Conservation (phyloP, 1,140 invertebrate species). For the Saccostrea echinata region DNA sequence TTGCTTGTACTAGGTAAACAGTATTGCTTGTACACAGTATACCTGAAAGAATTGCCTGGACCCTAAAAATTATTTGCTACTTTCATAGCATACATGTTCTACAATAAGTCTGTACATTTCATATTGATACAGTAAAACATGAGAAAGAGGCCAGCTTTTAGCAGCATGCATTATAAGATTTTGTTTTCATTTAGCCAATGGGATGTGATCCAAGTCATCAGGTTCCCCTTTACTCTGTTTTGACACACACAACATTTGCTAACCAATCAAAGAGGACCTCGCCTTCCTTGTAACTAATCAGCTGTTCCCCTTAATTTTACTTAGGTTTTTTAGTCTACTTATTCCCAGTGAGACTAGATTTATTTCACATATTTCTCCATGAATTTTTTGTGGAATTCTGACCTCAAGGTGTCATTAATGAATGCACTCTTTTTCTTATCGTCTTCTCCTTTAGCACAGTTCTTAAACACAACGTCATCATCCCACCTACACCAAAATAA, state of each 20-base stretch:
- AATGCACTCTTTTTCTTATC: conserved; percentile 92
- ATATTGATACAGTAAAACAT: too few relatives aligned
- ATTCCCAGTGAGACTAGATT: neutral
- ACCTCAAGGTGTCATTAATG: conserved; percentile 98
- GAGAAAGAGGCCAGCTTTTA: too few relatives aligned
- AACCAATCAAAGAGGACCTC: neutral
- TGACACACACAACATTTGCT: neutral
- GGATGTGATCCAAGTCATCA: neutral
- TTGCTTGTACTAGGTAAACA: too few relatives aligned
- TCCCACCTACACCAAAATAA: conserved; percentile 87
- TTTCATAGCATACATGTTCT: too few relatives aligned
- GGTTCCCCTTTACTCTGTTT: neutral
- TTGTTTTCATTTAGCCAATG: too few relatives aligned
- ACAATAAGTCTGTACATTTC: too few relatives aligned
- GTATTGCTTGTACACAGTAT: too few relatives aligned
- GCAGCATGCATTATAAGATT: too few relatives aligned
- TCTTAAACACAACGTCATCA: conserved; percentile 99
- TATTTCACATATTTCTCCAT: conserved; percentile 99
- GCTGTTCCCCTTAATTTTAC: neutral
- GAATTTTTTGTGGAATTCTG: conserved; percentile 99
- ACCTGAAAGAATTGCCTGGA: too few relatives aligned
- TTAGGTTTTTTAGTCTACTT: neutral
- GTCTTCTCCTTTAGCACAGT: conserved; percentile 97
- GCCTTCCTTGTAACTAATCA: neutral
- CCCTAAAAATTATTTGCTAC: too few relatives aligned